Evolutionary conservation across 2,113 vertebrate genomes (phyloP).

Genomic region (Macroglossus sobrinus): DNA sequence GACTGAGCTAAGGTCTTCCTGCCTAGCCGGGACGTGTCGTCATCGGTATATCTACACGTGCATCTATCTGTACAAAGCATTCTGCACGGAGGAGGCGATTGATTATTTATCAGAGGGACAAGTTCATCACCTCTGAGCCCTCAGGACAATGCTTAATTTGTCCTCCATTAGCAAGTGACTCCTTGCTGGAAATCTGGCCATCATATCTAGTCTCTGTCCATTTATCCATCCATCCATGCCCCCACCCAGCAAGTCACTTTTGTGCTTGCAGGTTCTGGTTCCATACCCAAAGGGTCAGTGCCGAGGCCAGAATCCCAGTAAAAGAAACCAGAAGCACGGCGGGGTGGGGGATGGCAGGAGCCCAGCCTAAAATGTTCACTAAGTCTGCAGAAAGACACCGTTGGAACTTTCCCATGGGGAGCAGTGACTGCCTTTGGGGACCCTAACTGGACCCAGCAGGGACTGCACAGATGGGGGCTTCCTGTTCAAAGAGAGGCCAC

Average conservation of each 20-base stretch:
- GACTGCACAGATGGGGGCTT: neutral
- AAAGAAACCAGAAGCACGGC: neutral
- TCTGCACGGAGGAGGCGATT: neutral
- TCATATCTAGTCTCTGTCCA: neutral
- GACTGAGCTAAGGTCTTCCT: neutral
- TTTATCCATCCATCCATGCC: neutral
- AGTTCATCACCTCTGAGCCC: neutral
- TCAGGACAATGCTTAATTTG: neutral
- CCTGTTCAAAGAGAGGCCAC: neutral
- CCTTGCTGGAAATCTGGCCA: constrained; percentile 18
- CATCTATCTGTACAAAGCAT: neutral
- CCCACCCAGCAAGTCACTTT: neutral
- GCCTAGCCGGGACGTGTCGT: neutral
- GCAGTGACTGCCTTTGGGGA: neutral
- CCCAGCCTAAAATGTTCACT: neutral
- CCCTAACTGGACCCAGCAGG: neutral
- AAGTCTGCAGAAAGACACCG: neutral
- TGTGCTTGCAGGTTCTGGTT: neutral
- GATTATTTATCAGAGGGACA: neutral
- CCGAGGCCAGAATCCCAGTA: neutral
- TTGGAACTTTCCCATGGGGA: neutral
- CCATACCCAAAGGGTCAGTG: neutral
- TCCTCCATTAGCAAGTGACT: constrained; percentile 23
- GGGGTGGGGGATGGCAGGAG: neutral
- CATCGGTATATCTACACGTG: neutral